Conservation (phyloP, 2,797 vertebrate genomes). For the Anabacerthia variegaticeps region DNA sequence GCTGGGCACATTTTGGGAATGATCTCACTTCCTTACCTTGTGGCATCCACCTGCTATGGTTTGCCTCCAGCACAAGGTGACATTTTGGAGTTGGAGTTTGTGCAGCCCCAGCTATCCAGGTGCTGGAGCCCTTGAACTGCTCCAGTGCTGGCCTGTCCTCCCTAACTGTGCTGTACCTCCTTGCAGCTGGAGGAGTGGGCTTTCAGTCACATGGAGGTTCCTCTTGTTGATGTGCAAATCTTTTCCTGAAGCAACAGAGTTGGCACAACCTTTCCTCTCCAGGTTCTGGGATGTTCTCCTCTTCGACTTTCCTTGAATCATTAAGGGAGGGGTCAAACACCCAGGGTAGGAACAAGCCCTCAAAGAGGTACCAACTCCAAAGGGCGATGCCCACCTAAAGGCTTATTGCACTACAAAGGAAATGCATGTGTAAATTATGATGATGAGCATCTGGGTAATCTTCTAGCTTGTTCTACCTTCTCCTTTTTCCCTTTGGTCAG, state of each 20-base stretch:
- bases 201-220: fast-evolving
- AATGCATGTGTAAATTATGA: not conserved
- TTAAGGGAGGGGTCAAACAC: too few relatives aligned
- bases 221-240: not conserved
- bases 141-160: not conserved
- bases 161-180: not conserved
- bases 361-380: not conserved
- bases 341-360: not conserved
- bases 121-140: not conserved
- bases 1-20: not conserved
- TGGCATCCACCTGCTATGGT: fast-evolving
- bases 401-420: not conserved
- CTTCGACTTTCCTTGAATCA: too few relatives aligned
- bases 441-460: not conserved
- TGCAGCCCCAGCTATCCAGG: not conserved
- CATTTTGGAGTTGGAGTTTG: not conserved
- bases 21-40: not conserved
- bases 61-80: not conserved
- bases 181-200: not conserved
- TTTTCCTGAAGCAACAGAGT: not conserved
- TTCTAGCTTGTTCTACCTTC: not conserved
- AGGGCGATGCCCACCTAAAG: not conserved
- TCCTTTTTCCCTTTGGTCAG: not conserved
- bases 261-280: not conserved
- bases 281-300: too few relatives aligned